Conservation (phyloP, 92 coral and sea anemone species). For the Zoanthus gigantus region DNA sequence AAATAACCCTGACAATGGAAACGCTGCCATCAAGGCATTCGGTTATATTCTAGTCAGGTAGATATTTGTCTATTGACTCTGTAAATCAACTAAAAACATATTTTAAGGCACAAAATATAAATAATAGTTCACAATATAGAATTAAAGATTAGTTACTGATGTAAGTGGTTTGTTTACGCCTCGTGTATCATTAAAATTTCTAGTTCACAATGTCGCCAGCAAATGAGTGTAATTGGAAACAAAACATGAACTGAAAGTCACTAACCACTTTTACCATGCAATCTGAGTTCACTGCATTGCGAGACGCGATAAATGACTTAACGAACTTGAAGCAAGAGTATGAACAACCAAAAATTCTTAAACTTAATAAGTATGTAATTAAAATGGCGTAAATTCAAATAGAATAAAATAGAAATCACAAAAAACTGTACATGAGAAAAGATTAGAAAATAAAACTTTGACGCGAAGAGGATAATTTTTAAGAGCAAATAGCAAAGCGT, state of each 20-base stretch:
- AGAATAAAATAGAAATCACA: too few relatives aligned
- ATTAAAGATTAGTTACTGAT: neutral
- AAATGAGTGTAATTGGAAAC: too few relatives aligned
- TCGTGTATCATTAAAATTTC: neutral
- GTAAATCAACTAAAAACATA: neutral
- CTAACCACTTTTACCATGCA: neutral
- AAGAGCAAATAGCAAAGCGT: too few relatives aligned
- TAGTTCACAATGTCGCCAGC: neutral
- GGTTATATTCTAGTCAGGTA: constrained; percentile 66
- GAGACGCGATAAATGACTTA: neutral
- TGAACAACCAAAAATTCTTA: too few relatives aligned
- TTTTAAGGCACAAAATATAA: neutral
- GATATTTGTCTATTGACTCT: neutral
- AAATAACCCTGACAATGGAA: neutral
- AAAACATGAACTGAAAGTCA: too few relatives aligned
- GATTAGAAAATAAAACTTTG: too few relatives aligned
- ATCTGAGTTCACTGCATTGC: neutral
- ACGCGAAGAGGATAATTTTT: too few relatives aligned
- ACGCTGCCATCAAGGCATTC: constrained; percentile 56
- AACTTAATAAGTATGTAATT: neutral
- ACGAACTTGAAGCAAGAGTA: too few relatives aligned
- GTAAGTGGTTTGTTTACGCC: neutral
- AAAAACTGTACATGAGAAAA: too few relatives aligned
- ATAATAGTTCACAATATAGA: neutral
- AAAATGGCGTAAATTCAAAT: too few relatives aligned